Evolutionary conservation across 2,113 vertebrate genomes (phyloP).

Genomic region (Indicator maculatus): DNA sequence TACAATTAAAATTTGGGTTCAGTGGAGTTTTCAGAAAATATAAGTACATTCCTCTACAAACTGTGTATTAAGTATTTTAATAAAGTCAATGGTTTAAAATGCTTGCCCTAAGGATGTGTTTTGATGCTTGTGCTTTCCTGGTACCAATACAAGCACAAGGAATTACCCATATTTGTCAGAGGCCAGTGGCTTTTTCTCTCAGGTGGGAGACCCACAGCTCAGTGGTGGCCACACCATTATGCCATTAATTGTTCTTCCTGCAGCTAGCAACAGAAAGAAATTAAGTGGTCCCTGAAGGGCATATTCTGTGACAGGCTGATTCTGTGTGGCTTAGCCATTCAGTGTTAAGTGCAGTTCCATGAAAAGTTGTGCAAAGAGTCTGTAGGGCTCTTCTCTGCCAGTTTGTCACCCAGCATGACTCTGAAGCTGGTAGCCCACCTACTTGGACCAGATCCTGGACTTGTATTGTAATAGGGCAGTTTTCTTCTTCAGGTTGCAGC

Average conservation of each 20-base stretch:
- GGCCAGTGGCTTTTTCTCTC: not conserved
- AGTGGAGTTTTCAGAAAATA: conserved; percentile 72
- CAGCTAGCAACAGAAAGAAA: not conserved
- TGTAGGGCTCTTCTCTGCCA: not conserved
- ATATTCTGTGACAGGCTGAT: not conserved
- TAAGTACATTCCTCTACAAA: conserved; percentile 77
- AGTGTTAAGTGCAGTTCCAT: not conserved
- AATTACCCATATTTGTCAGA: not conserved
- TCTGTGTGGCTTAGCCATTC: not conserved
- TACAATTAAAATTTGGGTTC: conserved; percentile 69
- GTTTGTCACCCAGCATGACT: not conserved
- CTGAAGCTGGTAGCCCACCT: not conserved
- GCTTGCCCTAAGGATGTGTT: not conserved
- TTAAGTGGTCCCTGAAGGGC: not conserved
- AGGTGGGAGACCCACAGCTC: not conserved
- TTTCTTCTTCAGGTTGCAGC: not conserved
- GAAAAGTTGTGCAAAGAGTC: not conserved
- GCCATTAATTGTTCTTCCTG: not conserved
- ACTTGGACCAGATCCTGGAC: not conserved
- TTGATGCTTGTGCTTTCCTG: not conserved
- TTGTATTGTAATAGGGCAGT: not conserved
- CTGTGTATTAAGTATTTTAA: conserved; percentile 76
- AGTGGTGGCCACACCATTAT: not conserved
- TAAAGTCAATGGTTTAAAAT: conserved; percentile 77
- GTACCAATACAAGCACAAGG: not conserved